Evolutionary conservation across 2,113 vertebrate genomes (phyloP).

Genomic region (Ailurus styani): DNA sequence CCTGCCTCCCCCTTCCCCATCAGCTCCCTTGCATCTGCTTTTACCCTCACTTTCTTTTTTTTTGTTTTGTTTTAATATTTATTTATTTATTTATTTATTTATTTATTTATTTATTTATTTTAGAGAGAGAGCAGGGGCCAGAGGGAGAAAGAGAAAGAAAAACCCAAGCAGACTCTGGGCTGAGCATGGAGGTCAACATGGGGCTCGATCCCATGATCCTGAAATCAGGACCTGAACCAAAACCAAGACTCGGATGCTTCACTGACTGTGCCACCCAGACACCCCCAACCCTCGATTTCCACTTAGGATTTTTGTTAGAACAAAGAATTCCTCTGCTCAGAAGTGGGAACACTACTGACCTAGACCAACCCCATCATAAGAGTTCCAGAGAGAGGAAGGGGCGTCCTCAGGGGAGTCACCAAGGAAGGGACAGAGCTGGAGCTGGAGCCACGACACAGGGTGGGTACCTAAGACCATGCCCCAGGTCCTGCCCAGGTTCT

Average conservation of each 20-base stretch:
- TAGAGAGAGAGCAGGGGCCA: not conserved
- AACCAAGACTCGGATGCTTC: not conserved
- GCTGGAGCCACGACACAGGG: not conserved
- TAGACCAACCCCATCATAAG: not conserved
- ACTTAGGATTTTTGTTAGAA: not conserved
- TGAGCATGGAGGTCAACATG: not conserved
- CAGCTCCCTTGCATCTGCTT: not conserved
- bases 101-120: not conserved
- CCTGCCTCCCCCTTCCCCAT: too few species aligned
- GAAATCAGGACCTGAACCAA: not conserved
- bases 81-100: too few species aligned
- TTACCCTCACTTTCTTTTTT: not conserved
- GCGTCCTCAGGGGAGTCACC: not conserved
- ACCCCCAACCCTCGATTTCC: not conserved
- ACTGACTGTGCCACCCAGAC: not conserved
- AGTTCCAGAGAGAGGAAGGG: not conserved
- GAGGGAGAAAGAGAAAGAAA: not conserved
- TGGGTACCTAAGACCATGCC: not conserved
- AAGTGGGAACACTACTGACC: not conserved
- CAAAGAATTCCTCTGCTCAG: not conserved
- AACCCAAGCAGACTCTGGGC: not conserved
- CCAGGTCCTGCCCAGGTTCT: not conserved
- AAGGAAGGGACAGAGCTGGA: not conserved
- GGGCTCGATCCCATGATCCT: not conserved
- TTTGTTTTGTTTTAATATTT: too few species aligned